Base-by-base conservation (phyloP, 2,113 vertebrate species). In the Galemys pyrenaicus region DNA sequence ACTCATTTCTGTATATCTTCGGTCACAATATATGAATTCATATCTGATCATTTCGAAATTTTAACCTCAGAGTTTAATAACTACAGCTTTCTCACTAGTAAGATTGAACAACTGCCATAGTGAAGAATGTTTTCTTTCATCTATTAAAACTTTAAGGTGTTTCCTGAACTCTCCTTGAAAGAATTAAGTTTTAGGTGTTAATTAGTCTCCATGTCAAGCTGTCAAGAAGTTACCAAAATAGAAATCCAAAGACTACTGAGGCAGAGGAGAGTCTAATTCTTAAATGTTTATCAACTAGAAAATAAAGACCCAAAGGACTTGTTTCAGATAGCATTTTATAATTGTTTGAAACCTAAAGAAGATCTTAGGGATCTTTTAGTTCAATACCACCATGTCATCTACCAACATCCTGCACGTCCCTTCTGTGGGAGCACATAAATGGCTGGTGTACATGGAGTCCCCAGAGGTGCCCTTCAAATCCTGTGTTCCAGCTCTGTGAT, bases 171-270 rank as follows among this genome's bases (percentile, higher is more conserved):
- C 13, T 54, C 16, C 17, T 87, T 83, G 2, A 79, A 62, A 87
- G 22, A 56, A 54, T 32, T 56, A 67, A 75, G 15, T 37, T 62
- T 46, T 64, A 62, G 17, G 11, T 82, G 22, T 71, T 71, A 73
- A 87, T 94, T 75, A 80, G 32, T 58, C 15, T 80, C 24, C 71
- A 74, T 93, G 65, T 87, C 60, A 75, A 84, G 79, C 41, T 70
- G 26, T 84, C 35, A 77, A 54, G 37, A 46, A 79, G 26, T n/a
- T 73, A 71, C 56, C 35, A 83, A 95, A 81, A 62, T 44, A 75
- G n/a, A 37, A 85, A 60, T 65, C 32, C 35, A 74, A 92, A 91
- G 56, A 89, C 60, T 17, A 64, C 1, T 68, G 78, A 94, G 2
- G 64, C 22, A 95, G 22, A 78, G 12, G 68, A 19, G 54, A 62